These are phyloP conservation scores for Falco peregrinus DNA, from an alignment of 2,797 vertebrate genomes.

Conservation along the genomic window DNA sequence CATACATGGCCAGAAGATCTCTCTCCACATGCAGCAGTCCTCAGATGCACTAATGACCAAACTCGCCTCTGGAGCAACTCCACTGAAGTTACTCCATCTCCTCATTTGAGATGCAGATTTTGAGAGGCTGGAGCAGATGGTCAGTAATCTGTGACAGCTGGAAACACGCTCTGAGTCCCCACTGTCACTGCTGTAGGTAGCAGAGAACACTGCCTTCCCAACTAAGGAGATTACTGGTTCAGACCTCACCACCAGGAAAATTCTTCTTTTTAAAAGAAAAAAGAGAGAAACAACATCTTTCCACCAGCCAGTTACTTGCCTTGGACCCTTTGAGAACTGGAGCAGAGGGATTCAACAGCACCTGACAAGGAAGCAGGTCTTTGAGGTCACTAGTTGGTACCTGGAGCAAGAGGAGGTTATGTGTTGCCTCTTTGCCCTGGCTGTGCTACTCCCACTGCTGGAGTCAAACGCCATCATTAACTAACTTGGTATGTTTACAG, in stretches of 20 bases:
- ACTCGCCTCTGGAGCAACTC: neutral
- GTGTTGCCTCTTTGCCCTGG: neutral
- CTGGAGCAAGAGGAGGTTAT: neutral
- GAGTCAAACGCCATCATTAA: constrained; percentile 20
- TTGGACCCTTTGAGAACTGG: neutral
- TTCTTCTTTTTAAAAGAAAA: neutral
- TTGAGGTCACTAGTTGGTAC: neutral
- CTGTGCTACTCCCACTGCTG: neutral
- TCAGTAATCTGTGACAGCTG: neutral
- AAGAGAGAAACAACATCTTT: neutral
- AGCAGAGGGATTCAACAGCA: neutral
- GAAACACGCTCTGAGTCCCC: neutral
- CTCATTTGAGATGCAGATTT: neutral
- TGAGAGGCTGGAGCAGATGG: neutral
- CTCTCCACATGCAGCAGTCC: neutral
- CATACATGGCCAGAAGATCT: neutral
- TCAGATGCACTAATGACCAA: neutral
- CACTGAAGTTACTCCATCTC: neutral
- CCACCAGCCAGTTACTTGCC: neutral
- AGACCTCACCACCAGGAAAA: neutral
- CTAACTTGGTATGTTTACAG: constrained; percentile 28
- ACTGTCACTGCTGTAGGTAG: neutral
- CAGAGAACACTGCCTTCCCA: neutral
- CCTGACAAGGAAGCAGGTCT: neutral
- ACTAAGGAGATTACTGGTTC: neutral